A percentile compares a stretch with the other conserved stretches of the same genome.
Evolutionary conservation across 2,113 vertebrate species (phyloP).

Genomic region (Dendropsophus ebraccatus): DNA sequence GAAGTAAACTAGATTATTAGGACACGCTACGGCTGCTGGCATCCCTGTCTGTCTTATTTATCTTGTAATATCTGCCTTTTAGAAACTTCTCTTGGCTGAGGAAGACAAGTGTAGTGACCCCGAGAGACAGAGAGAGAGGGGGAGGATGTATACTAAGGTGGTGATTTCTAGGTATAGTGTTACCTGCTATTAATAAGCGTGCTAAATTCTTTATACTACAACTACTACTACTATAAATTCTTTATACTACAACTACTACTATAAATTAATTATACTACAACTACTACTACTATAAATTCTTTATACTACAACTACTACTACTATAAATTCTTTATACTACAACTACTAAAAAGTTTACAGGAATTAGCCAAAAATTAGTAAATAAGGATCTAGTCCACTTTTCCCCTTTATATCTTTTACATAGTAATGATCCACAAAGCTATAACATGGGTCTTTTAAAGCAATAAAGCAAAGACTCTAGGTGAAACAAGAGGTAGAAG

Average conservation of each 20-base stretch:
- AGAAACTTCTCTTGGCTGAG: not conserved
- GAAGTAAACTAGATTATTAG: conserved; percentile 1
- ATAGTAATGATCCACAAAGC: too few relatives aligned
- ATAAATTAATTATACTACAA: too few relatives aligned
- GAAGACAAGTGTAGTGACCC: not conserved
- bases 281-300: too few relatives aligned
- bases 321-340: too few relatives aligned
- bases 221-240: too few relatives aligned
- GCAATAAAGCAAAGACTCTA: too few relatives aligned
- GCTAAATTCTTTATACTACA: not conserved
- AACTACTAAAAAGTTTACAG: not conserved
- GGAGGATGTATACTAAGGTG: not conserved
- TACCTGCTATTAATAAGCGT: not conserved
- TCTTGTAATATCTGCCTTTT: not conserved
- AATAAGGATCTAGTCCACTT: not conserved
- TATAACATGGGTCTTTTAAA: too few relatives aligned
- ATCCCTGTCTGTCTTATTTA: not conserved
- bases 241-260: too few relatives aligned
- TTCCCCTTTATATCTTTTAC: not conserved
- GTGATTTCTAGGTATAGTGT: not conserved
- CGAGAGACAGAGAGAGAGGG: too few relatives aligned
- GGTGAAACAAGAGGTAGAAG: too few relatives aligned
- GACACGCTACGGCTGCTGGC: not conserved
- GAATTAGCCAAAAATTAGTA: not conserved
- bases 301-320: too few relatives aligned